These are phyloP conservation scores for Apantesis nais DNA, from an alignment of 2,888 invertebrate species.

Conservation along the genomic window DNA sequence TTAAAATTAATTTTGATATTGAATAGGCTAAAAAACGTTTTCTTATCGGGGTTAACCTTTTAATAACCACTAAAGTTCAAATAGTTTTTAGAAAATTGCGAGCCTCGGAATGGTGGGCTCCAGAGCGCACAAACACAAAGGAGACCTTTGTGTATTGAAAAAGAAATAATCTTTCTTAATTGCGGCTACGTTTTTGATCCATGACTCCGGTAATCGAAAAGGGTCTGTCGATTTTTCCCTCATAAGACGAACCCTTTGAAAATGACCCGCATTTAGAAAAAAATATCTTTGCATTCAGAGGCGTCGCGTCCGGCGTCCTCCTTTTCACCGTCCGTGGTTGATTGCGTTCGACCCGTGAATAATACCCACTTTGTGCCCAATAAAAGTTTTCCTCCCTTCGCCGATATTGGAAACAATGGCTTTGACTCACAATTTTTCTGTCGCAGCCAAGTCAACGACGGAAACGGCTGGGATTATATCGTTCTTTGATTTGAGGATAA, in stretches of 20 bases:
- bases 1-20: neutral
- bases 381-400: slow-evolving; percentile 79
- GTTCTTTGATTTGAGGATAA: slow-evolving; percentile 78
- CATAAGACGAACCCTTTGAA: slow-evolving; percentile 79
- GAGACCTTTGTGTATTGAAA: slow-evolving; percentile 54
- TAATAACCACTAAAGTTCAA: slow-evolving; percentile 28
- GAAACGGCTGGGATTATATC: slow-evolving; percentile 75
- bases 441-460: slow-evolving; percentile 57
- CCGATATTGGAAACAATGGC: slow-evolving; percentile 83
- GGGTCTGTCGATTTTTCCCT: slow-evolving; percentile 72
- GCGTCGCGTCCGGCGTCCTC: slow-evolving; percentile 74
- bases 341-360: slow-evolving; percentile 79
- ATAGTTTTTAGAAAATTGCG: slow-evolving; percentile 47
- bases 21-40: neutral
- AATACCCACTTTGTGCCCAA: slow-evolving; percentile 83
- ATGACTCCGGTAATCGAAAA: slow-evolving; percentile 77
- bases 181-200: slow-evolving; percentile 72
- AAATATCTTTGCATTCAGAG: slow-evolving; percentile 84
- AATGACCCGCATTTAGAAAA: slow-evolving; percentile 77
- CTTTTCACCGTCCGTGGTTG: slow-evolving; percentile 67
- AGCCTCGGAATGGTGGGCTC: slow-evolving; percentile 42
- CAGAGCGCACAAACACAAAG: slow-evolving; percentile 55
- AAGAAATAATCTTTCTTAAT: slow-evolving; percentile 74
- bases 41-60: slow-evolving; percentile 4
- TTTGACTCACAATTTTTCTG: slow-evolving; percentile 80